Conservation (phyloP, 1,140 invertebrate species). For the Caerostris extrusa region DNA sequence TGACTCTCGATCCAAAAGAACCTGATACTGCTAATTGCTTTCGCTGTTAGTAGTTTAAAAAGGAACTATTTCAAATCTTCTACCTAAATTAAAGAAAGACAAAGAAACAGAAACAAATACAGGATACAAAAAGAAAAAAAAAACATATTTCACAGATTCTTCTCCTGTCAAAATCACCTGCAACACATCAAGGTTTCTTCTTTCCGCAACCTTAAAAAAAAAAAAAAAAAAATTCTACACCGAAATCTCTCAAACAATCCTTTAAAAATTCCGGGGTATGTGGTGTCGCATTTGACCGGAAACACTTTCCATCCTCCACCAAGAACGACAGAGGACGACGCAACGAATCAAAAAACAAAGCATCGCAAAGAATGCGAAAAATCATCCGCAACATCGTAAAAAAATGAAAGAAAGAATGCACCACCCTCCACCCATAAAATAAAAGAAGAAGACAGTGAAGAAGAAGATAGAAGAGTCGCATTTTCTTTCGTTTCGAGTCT, state of each 20-base stretch:
- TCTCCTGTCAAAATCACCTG: neutral
- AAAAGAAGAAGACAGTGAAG: neutral
- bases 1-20: too few species aligned
- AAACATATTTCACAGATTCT: too few species aligned
- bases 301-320: neutral
- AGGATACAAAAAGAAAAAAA: too few species aligned
- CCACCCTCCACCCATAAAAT: too few species aligned
- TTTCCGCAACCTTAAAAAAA: neutral
- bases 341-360: neutral
- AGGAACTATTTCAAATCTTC: too few species aligned
- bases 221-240: too few species aligned
- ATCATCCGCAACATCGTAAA: neutral
- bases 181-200: neutral
- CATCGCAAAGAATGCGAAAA: slow-evolving; percentile 8
- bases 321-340: neutral
- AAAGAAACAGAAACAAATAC: too few species aligned
- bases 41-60: too few species aligned
- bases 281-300: neutral
- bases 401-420: neutral
- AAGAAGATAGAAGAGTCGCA: neutral
- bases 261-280: neutral
- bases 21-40: too few species aligned
- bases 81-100: too few species aligned
- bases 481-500: neutral
- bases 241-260: neutral